phyloP scores from a whole-genome alignment of 2,797 vertebrate genomes.

The Cyclura pinguis region DNA sequence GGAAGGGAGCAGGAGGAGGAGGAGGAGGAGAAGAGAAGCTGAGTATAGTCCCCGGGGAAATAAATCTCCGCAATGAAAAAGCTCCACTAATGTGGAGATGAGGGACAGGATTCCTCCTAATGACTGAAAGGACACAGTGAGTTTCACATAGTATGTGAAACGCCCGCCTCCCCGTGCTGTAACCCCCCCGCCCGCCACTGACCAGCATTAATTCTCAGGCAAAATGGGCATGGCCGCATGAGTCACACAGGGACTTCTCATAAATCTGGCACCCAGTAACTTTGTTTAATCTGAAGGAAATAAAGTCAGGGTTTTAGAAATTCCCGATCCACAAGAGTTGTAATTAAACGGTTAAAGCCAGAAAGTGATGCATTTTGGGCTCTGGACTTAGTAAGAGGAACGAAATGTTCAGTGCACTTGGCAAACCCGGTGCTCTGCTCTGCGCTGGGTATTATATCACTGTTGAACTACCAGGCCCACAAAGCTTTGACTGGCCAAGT shows the following conservation, averaged over 20 bases:
- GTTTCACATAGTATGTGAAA: no score
- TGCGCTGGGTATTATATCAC: background rate
- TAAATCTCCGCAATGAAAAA: background rate
- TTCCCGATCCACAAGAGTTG: background rate
- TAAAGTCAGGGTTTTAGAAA: background rate
- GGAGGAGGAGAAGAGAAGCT: background rate
- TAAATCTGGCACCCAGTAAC: background rate
- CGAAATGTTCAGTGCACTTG: background rate
- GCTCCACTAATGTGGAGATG: background rate
- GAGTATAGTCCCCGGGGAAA: background rate
- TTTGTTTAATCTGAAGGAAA: background rate
- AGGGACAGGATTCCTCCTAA: background rate
- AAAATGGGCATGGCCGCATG: background rate
- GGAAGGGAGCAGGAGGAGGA: background rate
- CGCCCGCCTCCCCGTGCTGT: no score
- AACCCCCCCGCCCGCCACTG: background rate
- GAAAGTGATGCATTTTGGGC: background rate
- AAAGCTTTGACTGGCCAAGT: background rate
- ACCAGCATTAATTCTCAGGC: background rate
- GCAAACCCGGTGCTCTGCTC: background rate
- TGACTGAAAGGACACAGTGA: no score
- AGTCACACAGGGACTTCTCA: background rate
- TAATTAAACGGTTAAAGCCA: background rate
- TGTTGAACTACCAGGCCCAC: background rate
- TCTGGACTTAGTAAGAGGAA: background rate